Conservation (phyloP, 2,113 vertebrate species). For the Apus apus region DNA sequence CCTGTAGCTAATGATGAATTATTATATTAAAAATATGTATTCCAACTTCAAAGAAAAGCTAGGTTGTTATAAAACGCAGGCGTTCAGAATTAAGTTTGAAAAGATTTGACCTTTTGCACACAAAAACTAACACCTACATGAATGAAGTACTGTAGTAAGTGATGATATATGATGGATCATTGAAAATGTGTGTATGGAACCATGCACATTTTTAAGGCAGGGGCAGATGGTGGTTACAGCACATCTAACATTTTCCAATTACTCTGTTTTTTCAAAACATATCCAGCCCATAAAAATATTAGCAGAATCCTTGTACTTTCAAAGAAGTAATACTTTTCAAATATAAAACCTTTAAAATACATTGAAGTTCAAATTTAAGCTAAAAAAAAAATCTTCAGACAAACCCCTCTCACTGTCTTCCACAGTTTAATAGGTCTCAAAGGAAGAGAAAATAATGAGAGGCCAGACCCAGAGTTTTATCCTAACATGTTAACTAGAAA, state of each 20-base stretch:
- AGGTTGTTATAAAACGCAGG: conserved; percentile 4
- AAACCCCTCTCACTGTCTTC: not conserved
- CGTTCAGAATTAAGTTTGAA: conserved; percentile 42
- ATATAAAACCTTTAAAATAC: not conserved
- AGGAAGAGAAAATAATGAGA: not conserved
- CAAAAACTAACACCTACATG: conserved; percentile 62
- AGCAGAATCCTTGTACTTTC: conserved; percentile 5
- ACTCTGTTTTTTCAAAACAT: conserved; percentile 54
- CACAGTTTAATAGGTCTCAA: not conserved
- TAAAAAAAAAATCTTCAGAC: not conserved
- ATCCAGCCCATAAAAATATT: conserved; percentile 41
- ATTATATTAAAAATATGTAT: conserved; percentile 42
- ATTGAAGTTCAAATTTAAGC: not conserved
- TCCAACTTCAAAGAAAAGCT: conserved; percentile 24
- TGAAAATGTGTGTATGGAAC: conserved; percentile 37
- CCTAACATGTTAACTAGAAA: not conserved
- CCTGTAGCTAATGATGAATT: conserved; percentile 51
- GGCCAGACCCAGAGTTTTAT: not conserved
- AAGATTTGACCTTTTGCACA: conserved; percentile 58
- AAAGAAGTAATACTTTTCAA: not conserved
- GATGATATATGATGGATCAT: conserved; percentile 67
- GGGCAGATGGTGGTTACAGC: conserved; percentile 32
- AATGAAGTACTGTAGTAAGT: conserved; percentile 67
- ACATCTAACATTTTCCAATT: conserved; percentile 61
- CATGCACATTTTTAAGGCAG: conserved; percentile 45